Evolutionary conservation across 2,113 vertebrate genomes (phyloP).

Genomic region (Xenus cinereus): DNA sequence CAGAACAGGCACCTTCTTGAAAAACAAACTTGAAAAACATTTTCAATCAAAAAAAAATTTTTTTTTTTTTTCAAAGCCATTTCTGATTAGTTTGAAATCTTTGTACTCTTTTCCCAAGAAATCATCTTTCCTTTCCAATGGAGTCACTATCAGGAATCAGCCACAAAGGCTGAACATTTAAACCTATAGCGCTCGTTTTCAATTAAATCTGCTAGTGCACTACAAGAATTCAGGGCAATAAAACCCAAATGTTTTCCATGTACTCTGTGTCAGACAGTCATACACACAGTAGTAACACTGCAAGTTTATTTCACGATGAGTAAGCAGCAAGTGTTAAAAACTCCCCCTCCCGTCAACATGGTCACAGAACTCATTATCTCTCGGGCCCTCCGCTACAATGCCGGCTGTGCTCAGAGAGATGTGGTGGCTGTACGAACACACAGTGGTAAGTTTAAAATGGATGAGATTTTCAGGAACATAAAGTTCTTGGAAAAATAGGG

Average conservation of each 20-base stretch:
- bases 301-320: not conserved
- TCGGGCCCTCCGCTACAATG: not conserved
- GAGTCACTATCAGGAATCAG: not conserved
- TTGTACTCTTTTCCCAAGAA: not conserved
- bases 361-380: not conserved
- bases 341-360: not conserved
- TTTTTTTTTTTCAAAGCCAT: not conserved
- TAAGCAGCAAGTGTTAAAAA: not conserved
- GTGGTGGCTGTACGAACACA: not conserved
- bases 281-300: not conserved
- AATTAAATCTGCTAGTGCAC: not conserved
- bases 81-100: not conserved
- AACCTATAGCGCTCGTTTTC: not conserved
- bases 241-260: not conserved
- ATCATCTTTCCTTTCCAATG: not conserved
- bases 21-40: not conserved
- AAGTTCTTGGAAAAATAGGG: constrained; percentile 67
- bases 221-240: not conserved
- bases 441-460: not conserved
- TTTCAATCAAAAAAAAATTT: not conserved
- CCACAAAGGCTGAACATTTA: not conserved
- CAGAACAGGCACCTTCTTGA: not conserved
- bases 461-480: constrained; percentile 31
- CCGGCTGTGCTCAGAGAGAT: not conserved
- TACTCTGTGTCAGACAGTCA: not conserved